Evolutionary conservation across 1,140 invertebrate species (phyloP).

Genomic region (Drosophila parabipectinata): DNA sequence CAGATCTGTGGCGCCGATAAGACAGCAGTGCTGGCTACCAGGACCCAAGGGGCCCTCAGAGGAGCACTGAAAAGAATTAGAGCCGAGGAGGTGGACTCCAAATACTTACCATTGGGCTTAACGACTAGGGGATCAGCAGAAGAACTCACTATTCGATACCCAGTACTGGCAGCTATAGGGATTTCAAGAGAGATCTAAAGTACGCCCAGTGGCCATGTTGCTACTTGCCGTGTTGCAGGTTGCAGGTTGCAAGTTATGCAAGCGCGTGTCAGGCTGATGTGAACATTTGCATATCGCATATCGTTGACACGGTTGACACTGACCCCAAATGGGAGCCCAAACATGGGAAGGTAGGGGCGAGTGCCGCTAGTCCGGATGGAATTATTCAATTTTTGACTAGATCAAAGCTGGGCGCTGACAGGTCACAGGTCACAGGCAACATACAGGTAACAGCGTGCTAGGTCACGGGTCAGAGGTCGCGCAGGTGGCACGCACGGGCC

Average conservation of each 20-base stretch:
- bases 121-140: too few species aligned
- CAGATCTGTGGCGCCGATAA: slow-evolving; percentile 55
- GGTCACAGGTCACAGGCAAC: background rate
- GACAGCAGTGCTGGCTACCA: slow-evolving; percentile 11
- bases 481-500: slow-evolving; percentile 2
- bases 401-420: slow-evolving; percentile 38
- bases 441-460: background rate
- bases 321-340: slow-evolving; percentile 42
- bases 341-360: background rate
- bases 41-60: background rate
- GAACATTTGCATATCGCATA: slow-evolving; percentile 69
- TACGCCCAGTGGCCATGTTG: background rate
- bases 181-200: too few species aligned
- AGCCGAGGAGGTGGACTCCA: background rate
- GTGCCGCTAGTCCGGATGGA: slow-evolving; percentile 1
- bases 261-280: slow-evolving; percentile 53
- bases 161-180: too few species aligned
- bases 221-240: slow-evolving; percentile 14
- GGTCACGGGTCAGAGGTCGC: too few species aligned
- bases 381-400: slow-evolving; percentile 44
- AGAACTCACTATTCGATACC: background rate
- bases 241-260: slow-evolving; percentile 65
- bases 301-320: slow-evolving; percentile 72
- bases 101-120: background rate
- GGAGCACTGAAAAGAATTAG: background rate